A percentile compares a stretch with the other conserved stretches of the same genome.
phyloP scores from a whole-genome alignment of 2,113 vertebrate species.

The Oreocharis arfaki region DNA sequence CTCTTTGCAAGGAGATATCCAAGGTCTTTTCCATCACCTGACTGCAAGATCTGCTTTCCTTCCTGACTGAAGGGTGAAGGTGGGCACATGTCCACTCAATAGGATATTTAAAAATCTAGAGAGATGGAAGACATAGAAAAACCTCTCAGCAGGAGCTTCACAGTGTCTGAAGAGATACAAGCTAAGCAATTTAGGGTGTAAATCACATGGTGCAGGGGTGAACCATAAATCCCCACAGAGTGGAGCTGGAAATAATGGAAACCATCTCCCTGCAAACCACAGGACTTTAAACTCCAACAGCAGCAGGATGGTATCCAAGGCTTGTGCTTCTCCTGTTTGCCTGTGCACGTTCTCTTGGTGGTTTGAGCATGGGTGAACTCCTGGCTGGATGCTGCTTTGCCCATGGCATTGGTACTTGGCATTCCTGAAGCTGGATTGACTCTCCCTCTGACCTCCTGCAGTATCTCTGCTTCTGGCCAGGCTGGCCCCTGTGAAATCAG shows the following conservation, averaged over 20 bases:
- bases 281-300: not conserved
- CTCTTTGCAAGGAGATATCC: not conserved
- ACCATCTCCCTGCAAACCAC: not conserved
- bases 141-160: not conserved
- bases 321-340: not conserved
- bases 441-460: not conserved
- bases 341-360: not conserved
- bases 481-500: not conserved
- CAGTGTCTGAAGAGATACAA: rapidly evolving
- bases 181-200: not conserved
- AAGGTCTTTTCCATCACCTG: constrained; percentile 8
- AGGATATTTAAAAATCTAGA: not conserved
- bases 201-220: not conserved
- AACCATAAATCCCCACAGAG: not conserved
- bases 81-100: not conserved
- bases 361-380: not conserved
- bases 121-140: not conserved
- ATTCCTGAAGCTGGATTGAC: not conserved
- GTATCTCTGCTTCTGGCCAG: not conserved
- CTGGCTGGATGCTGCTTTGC: not conserved
- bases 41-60: not conserved
- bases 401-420: not conserved
- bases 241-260: not conserved
- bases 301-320: not conserved
- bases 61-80: not conserved